These are phyloP conservation scores for Hyposmocoma kahamanoa DNA, from an alignment of 1,140 invertebrate genomes.

Conservation along the genomic window DNA sequence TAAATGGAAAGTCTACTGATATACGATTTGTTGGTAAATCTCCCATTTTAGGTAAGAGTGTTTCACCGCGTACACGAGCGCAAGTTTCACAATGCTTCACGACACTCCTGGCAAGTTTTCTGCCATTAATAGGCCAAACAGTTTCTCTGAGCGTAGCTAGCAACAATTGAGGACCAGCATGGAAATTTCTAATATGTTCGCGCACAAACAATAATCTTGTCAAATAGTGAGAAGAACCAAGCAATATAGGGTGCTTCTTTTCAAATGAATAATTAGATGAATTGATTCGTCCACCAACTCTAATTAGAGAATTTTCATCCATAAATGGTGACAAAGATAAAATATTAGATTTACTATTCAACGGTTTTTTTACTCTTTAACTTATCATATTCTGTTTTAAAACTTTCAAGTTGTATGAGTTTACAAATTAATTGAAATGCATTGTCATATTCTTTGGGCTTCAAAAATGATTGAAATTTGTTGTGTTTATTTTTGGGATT, in stretches of 20 bases:
- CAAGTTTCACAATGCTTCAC: background rate
- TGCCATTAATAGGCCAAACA: background rate
- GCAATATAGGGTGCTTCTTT: background rate
- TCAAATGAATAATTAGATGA: background rate
- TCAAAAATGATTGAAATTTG: background rate
- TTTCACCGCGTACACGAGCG: background rate
- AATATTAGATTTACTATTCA: background rate
- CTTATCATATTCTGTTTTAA: background rate
- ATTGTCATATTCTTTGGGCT: background rate
- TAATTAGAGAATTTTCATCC: background rate
- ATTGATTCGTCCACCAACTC: background rate
- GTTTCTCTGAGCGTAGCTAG: background rate
- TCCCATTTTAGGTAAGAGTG: background rate
- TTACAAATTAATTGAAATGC: background rate
- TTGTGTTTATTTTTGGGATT: background rate
- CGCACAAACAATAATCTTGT: background rate
- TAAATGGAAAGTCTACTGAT: background rate
- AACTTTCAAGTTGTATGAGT: background rate
- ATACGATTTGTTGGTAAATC: background rate
- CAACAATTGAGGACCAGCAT: constrained; percentile 1
- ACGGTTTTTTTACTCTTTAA: background rate
- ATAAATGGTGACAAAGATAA: background rate
- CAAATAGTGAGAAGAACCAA: background rate
- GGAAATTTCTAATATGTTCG: background rate
- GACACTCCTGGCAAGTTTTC: background rate